Evolutionary conservation across 2,888 invertebrate species (phyloP).

Genomic region (Mystacides longicornis): DNA sequence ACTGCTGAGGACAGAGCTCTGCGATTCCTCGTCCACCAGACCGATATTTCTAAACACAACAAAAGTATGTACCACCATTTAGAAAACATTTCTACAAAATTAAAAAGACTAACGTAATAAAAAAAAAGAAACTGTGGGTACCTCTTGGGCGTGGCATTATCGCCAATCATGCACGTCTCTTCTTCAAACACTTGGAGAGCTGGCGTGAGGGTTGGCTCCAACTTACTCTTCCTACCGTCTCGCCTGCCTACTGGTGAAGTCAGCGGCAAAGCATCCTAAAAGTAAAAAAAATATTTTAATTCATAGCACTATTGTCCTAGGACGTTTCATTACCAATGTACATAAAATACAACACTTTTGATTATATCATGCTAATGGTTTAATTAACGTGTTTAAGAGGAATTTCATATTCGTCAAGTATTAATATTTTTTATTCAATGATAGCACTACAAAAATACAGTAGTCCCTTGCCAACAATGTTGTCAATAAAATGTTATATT

Average conservation of each 20-base stretch:
- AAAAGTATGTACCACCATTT: neutral
- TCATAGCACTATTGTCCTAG: too few relatives aligned
- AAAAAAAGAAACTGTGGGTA: conserved; percentile 27
- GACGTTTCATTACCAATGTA: too few relatives aligned
- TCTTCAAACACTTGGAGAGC: conserved; percentile 59
- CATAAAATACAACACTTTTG: too few relatives aligned
- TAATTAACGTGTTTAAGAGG: too few relatives aligned
- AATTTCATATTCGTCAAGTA: too few relatives aligned
- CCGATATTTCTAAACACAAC: conserved; percentile 37
- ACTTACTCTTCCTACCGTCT: conserved; percentile 23
- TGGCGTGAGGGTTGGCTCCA: conserved; percentile 40
- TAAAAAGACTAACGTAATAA: too few relatives aligned
- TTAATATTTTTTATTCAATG: too few relatives aligned
- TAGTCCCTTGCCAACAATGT: too few relatives aligned
- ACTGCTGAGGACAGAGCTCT: conserved; percentile 74
- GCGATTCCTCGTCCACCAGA: conserved; percentile 67
- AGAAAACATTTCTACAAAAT: neutral
- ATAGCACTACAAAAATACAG: too few relatives aligned
- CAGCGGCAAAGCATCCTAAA: conserved; percentile 23
- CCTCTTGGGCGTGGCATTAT: conserved; percentile 49
- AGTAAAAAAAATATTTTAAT: too few relatives aligned
- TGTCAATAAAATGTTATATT: too few relatives aligned
- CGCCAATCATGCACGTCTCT: conserved; percentile 70
- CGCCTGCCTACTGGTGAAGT: conserved; percentile 10
- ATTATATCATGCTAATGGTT: too few relatives aligned